Percentiles rank a stretch among this genome's conserved stretches.
Evolutionary conservation across 2,888 invertebrate species (phyloP).

Genomic region (Boloria selene): DNA sequence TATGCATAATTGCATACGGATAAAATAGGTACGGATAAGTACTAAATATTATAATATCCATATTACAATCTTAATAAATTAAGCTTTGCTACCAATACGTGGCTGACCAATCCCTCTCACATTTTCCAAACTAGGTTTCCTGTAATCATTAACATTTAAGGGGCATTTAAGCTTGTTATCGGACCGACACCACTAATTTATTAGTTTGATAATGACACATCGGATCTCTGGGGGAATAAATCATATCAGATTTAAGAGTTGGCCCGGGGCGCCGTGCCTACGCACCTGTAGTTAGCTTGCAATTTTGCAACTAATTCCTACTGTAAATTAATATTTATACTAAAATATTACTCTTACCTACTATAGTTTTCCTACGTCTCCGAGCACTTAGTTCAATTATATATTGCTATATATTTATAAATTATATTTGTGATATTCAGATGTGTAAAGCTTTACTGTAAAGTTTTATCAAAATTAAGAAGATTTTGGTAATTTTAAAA

Average conservation of each 20-base stretch:
- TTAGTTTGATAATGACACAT: slow-evolving; percentile 38
- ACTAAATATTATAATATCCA: slow-evolving; percentile 1
- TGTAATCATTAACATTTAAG: slow-evolving; percentile 36
- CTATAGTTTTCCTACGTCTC: no score
- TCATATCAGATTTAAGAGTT: slow-evolving; percentile 36
- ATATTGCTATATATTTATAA: no score
- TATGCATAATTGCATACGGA: not conserved
- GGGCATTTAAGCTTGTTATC: slow-evolving; percentile 30
- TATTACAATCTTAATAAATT: slow-evolving; percentile 15
- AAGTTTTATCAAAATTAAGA: no score
- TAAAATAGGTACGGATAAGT: not conserved
- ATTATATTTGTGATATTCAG: no score
- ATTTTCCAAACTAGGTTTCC: slow-evolving; percentile 27
- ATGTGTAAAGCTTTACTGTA: no score
- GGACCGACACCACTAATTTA: slow-evolving; percentile 35
- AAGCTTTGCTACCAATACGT: not conserved
- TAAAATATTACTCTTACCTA: not conserved
- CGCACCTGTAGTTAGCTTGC: slow-evolving; percentile 29
- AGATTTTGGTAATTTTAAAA: no score
- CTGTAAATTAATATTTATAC: slow-evolving; percentile 10
- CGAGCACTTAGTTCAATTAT: no score
- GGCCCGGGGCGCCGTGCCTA: slow-evolving; percentile 24
- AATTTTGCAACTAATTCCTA: slow-evolving; percentile 17
- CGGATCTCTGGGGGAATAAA: slow-evolving; percentile 36
- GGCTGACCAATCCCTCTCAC: slow-evolving; percentile 25